Evolutionary conservation across 2,888 invertebrate genomes (phyloP), one percentile per base, ranked within the genome.

Genomic region (Rhabditoides inermis): DNA sequence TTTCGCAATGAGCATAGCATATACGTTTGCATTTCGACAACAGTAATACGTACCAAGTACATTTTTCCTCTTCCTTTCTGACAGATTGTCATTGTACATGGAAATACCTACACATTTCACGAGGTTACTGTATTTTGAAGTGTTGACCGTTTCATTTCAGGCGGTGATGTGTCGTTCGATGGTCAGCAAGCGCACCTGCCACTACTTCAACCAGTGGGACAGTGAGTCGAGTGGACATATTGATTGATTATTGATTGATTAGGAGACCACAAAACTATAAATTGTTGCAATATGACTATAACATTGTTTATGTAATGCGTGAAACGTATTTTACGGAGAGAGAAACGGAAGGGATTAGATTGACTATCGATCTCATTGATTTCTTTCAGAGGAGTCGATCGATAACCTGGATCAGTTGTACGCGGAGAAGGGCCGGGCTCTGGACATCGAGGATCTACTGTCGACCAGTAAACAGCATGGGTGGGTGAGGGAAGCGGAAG

Each of bases 81-180:
- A 32, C 7, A 15, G 32, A 32, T 32, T 32, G 32, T n/a, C n/a
- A n/a, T n/a, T n/a, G n/a, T n/a, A n/a, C n/a, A n/a, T n/a, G n/a
- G n/a, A n/a, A n/a, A n/a, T n/a, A n/a, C n/a, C n/a, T n/a, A n/a
- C n/a, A n/a, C n/a, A n/a, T n/a, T n/a, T n/a, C n/a, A n/a, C n/a
- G n/a, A n/a, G n/a, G n/a, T n/a, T n/a, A n/a, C n/a, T n/a, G n/a
- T n/a, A n/a, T n/a, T n/a, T n/a, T n/a, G n/a, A n/a, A n/a, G n/a
- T n/a, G n/a, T n/a, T n/a, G n/a, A n/a, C n/a, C n/a, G n/a, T n/a
- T n/a, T n/a, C n/a, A n/a, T n/a, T 75, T 20, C 63, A 79, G 78
- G 77, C 79, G 1, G 77, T 88, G 75, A 84, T 89, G 84, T 98
- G 95, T 75, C 85, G 87, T 69, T 79, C 86, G 5, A 86, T 86